Evolutionary conservation across 2,113 vertebrate genomes (phyloP), one percentile per base, ranked within the genome.

Genomic region (Eulemur rufifrons): DNA sequence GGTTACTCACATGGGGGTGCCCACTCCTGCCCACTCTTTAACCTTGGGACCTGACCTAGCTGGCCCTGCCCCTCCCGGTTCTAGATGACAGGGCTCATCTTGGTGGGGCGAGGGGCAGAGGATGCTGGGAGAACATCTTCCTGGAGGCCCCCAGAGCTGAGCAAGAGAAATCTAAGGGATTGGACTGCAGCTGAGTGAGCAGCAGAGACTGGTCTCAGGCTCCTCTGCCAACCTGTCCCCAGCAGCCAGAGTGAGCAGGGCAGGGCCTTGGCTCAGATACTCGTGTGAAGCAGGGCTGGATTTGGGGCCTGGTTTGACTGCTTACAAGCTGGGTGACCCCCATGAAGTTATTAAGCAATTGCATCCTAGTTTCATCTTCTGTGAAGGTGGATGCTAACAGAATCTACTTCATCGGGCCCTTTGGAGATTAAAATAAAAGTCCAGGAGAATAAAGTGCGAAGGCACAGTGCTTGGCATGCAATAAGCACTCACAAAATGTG

Each of bases 1-100:
- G 15, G 21, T 73, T 20, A 25, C 39, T 52, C 0, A 0, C 37
- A 8, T 6, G 5, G 10, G 9, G 23, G 47, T 1, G 2, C 13
- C 32, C 14, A 5, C 20, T 69, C 20, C 81, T 23, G 11, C 52
- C 23, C 1, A 0, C 52, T n/a, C 71, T 77, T 89, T 81, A 37
- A 27, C n/a, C 20, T 64, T 59, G 69, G 56, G 77, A n/a, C 27
- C 78, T 52, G 37, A 54, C 17, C 37, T 13, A 39, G 85, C 76
- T 18, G 25, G 80, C 56, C 68, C 32, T 66, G 34, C 20, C 61
- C 61, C 56, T 27, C 0, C 0, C 29, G 1, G 5, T 27, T 77
- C 37, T 74, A 4, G 25, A 61, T 0, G 0, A 8, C 59, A 56
- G 85, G 34, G 34, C 45, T 9, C 21, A 20, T 23, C 56, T 59